A percentile compares a stretch with the other conserved stretches of the same genome.
These are phyloP conservation scores for Brachionus manjavacas DNA, from an alignment of 1,140 invertebrate genomes.

Conservation along the genomic window DNA sequence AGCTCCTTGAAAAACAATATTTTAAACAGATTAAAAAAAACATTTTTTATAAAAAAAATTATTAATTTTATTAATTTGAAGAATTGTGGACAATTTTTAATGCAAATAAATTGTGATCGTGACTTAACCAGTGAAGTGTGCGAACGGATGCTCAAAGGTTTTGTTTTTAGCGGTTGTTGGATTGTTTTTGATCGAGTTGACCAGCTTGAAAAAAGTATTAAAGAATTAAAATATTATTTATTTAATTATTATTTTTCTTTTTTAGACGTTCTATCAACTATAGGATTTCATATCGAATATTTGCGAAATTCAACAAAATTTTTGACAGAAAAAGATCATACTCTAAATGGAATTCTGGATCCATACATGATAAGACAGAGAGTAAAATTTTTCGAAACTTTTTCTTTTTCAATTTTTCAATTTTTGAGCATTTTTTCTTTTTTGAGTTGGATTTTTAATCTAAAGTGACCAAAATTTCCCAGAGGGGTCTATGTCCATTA, in stretches of 20 bases:
- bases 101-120: constrained; percentile 26
- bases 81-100: constrained; percentile 31
- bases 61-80: not conserved
- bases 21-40: no score
- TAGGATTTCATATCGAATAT: constrained; percentile 29
- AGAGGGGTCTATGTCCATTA: no score
- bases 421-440: not conserved
- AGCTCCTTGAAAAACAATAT: no score
- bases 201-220: not conserved
- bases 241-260: not conserved
- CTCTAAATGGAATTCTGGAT: not conserved
- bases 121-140: not conserved
- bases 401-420: not conserved
- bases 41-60: no score
- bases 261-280: constrained; percentile 3
- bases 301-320: constrained; percentile 17
- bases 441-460: no score
- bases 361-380: constrained; percentile 7
- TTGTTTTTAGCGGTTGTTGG: constrained; percentile 36
- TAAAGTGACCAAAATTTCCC: no score
- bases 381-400: not conserved
- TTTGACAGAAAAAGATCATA: constrained; percentile 15
- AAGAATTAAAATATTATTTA: not conserved
- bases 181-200: not conserved
- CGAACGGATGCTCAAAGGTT: not conserved